phyloP scores from a whole-genome alignment of 2,113 vertebrate genomes.

The Chelonoidis abingdonii region DNA sequence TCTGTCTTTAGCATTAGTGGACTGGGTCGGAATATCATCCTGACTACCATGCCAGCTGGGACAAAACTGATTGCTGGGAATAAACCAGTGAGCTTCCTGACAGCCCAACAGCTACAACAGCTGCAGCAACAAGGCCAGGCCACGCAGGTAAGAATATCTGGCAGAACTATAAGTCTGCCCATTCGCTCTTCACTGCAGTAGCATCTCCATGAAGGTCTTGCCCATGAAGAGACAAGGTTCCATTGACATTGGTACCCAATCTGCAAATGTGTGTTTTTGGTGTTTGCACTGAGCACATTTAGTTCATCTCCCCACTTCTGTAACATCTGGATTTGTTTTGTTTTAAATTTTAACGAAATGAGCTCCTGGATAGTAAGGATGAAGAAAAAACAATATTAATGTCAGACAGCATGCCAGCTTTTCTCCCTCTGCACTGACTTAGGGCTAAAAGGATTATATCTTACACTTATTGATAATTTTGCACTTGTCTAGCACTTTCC shows the following conservation, averaged over 20 bases:
- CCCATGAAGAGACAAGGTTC: accelerated
- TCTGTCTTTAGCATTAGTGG: constrained; percentile 86
- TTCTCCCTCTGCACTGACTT: background rate
- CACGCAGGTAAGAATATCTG: constrained; percentile 85
- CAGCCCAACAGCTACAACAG: constrained; percentile 96
- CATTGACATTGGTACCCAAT: accelerated
- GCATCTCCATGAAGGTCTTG: background rate
- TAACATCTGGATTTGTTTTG: background rate
- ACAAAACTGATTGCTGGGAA: constrained; percentile 96
- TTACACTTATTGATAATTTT: background rate
- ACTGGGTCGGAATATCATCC: constrained; percentile 96
- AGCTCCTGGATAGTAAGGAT: background rate
- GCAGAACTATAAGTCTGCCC: background rate
- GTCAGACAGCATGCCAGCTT: background rate
- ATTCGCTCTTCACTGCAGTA: background rate
- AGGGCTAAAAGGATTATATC: background rate
- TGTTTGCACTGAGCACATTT: accelerated
- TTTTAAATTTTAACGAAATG: background rate
- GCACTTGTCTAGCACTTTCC: background rate
- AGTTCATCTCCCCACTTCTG: background rate
- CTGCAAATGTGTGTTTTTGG: background rate
- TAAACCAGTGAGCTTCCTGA: constrained; percentile 98
- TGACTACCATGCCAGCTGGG: constrained; percentile 97
- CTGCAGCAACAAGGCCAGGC: constrained; percentile 98
- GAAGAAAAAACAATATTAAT: background rate